Base-by-base conservation (phyloP, 2,888 invertebrate species). In the Parascotia fuliginaria region DNA sequence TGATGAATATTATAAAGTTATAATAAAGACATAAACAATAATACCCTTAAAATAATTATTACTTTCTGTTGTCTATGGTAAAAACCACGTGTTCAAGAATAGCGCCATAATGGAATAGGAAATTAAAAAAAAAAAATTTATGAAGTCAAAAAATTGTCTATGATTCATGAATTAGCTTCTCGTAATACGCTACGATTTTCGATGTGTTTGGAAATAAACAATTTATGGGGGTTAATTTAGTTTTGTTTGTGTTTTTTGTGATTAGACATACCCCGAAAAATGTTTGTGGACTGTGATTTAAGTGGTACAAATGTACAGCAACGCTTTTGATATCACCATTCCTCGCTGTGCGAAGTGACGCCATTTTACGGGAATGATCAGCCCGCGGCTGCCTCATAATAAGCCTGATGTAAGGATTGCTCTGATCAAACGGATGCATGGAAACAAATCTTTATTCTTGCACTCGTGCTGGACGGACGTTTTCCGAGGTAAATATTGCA, bases 321-420 rank as follows among this genome's bases (percentile, higher is more conserved):
- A 79, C 79, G 80, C 73, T 81, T 84, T 82, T 88, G 85, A 88
- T 88, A 87, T 81, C 80, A 85, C 85, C 81, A 85, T 87, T 89
- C 85, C 84, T 90, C 89, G 82, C 87, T 83, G 82, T 79, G 86
- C 83, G 83, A 83, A 92, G 92, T 92, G 92, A 92, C 92, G 92
- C 92, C 92, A 92, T 92, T 92, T 92, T 92, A 92, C 92, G 92
- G 92, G 92, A 91, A 92, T 92, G 92, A 92, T 85, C 92, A 91
- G 92, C 89, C 89, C 85, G 91, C 88, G 87, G 91, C 89, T 88
- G 92, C 87, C 83, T 87, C 86, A 79, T 77, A 86, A 75, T 87
- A 84, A 87, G 85, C 89, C 89, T 81, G 85, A 90, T 91, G 91
- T 91, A 87, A 91, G 89, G 87, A 87, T 84, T 78, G 77, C 79